Percentiles rank a stretch among this genome's conserved stretches.
These are phyloP conservation scores for Hypsibius dujardini DNA, from an alignment of 1,140 invertebrate genomes.

Conservation along the genomic window DNA sequence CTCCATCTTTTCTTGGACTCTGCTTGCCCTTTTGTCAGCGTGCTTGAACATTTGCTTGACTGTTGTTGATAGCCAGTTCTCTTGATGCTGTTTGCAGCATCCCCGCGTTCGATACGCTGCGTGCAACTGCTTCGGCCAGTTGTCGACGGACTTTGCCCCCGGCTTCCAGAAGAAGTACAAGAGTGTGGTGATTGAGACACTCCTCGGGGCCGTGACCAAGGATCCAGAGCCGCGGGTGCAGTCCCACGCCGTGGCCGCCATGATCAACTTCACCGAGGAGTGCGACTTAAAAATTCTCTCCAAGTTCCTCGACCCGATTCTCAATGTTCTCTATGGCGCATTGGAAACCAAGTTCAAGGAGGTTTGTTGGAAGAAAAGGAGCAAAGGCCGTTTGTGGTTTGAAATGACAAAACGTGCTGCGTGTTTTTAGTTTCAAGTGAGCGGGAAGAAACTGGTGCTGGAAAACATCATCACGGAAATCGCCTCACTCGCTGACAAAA, in stretches of 20 bases:
- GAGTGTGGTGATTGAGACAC: conserved; percentile 41
- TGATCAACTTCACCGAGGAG: conserved; percentile 98
- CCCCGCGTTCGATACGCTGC: conserved; percentile 84
- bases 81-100: conserved; percentile 45
- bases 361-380: conserved; percentile 38
- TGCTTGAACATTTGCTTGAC: no score
- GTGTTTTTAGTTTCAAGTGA: conserved; percentile 53
- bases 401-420: conserved; percentile 15
- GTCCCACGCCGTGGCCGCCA: conserved; percentile 56
- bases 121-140: conserved; percentile 98
- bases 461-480: conserved; percentile 97
- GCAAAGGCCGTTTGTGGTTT: conserved; percentile 17
- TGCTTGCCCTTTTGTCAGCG: no score
- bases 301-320: conserved; percentile 72
- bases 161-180: conserved; percentile 95
- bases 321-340: conserved; percentile 73
- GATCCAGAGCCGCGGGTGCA: conserved; percentile 79
- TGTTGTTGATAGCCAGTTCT: no score
- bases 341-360: conserved; percentile 82
- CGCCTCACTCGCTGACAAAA: conserved; percentile 94
- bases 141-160: conserved; percentile 95
- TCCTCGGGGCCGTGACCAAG: conserved; percentile 77
- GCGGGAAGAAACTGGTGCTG: conserved; percentile 82
- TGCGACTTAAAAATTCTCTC: conserved; percentile 84
- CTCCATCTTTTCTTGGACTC: no score